Evolutionary conservation across 1,140 invertebrate genomes (phyloP).

Genomic region (Phocides pigmalion): DNA sequence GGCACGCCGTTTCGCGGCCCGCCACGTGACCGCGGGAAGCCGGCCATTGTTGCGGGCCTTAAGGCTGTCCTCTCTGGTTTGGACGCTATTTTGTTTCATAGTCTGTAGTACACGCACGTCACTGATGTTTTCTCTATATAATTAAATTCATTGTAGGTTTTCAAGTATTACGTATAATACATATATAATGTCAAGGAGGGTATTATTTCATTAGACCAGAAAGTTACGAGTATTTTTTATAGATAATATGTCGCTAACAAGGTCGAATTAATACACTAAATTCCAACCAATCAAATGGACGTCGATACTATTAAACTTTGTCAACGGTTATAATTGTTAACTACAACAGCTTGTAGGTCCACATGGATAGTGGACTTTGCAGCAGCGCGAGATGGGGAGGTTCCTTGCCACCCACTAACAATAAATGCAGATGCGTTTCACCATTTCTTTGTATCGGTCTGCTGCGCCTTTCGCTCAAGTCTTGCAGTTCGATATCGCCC

Average conservation of each 20-base stretch:
- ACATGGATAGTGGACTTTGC: constrained; percentile 70
- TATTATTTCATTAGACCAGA: constrained; percentile 20
- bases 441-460: constrained; percentile 31
- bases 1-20: constrained; percentile 30
- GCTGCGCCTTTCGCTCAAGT: constrained; percentile 44
- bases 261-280: background rate
- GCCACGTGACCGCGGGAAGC: no score
- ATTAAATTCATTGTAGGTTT: no score
- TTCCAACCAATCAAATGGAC: constrained; percentile 32
- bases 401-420: constrained; percentile 70
- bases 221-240: background rate
- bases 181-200: constrained; percentile 17
- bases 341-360: constrained; percentile 68
- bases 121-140: background rate
- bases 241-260: constrained; percentile 2
- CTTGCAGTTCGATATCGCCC: constrained; percentile 64
- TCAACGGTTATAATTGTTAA: background rate
- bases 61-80: background rate
- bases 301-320: background rate
- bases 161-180: constrained; percentile 11
- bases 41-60: no score
- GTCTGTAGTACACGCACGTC: background rate
- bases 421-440: constrained; percentile 52
- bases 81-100: background rate
- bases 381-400: constrained; percentile 63